A percentile compares a stretch with the other conserved stretches of the same genome.
Conservation (phyloP, 2,888 invertebrate genomes). For the Athalia circularis region DNA sequence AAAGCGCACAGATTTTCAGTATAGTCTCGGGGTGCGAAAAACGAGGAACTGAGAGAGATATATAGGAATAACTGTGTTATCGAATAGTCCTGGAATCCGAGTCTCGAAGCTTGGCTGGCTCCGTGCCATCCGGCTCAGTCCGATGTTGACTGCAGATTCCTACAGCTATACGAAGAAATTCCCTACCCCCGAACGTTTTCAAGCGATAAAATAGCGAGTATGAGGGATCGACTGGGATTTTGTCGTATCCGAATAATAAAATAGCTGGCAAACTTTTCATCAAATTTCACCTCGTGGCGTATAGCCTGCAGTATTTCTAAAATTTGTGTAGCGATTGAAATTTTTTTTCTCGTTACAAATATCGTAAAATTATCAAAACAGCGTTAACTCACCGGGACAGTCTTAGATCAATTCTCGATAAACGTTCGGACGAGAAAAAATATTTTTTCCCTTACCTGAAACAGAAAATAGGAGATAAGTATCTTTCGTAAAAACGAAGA, state of each 20-base stretch:
- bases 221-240: conserved; percentile 2
- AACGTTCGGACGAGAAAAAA: no score
- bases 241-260: conserved; percentile 26
- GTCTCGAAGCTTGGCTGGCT: background rate
- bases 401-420: no score
- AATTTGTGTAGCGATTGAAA: no score
- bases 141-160: conserved; percentile 30
- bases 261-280: conserved; percentile 5
- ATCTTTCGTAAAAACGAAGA: no score
- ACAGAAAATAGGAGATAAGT: no score
- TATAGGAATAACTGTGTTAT: background rate
- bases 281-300: no score
- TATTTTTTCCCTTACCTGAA: no score
- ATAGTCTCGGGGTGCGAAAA: conserved; percentile 18
- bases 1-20: conserved; percentile 1
- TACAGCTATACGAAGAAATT: conserved; percentile 7
- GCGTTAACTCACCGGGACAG: no score
- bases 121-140: conserved; percentile 11
- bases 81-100: conserved; percentile 26
- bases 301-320: no score
- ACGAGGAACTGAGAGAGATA: background rate
- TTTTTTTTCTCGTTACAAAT: no score
- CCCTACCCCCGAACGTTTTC: conserved; percentile 5
- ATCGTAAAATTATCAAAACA: no score
- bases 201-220: conserved; percentile 14